Base-by-base conservation (phyloP, 2,113 vertebrate genomes). In the Dipodomys spectabilis region DNA sequence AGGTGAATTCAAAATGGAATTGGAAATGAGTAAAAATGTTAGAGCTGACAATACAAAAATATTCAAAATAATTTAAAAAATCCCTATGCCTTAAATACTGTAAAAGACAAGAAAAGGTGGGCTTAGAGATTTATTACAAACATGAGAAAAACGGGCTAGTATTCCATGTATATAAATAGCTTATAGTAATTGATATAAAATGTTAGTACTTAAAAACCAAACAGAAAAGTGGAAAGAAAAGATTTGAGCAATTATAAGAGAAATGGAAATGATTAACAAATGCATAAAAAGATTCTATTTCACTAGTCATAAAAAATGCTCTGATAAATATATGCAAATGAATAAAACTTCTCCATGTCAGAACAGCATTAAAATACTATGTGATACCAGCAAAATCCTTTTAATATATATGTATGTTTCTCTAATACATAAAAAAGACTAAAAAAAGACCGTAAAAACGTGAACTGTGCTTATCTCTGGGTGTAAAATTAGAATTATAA, bases 81-180 rank as follows among this genome's bases (percentile, higher is more conserved):
- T 22, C 23, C 35, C 77, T 18, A 53, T 82, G 64, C 64, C 22
- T 39, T 78, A 45, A 62, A 86, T 0, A 81, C 23, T 5, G n/a
- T 20, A 57, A 32, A 53, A 12, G 32, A 73, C 22, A 83, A 73
- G 11, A 77, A 72, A 57, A 6, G 78, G 39, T 2, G 44, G 77
- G 65, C 30, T 79, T 30, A 88, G 89, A 49, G 9, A 79, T 7
- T 20, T 39, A 10, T 74, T 93, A 92, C 82, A 87, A 90, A 85
- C 23, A 68, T 27, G 19, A 78, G 5, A 86, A 39, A 49, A 78
- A 68, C 19, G 11, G 69, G 62, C 28, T 39, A 72, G 57, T 80
- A 57, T 45, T 80, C 35, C 39, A 15, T 7, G 11, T 39, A 64
- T 57, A 67, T 30, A 44, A 72, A n/a, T 13, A 91, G 32, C 22